These are phyloP conservation scores for Polypedilum vanderplanki DNA, from an alignment of 1,140 invertebrate genomes.

Conservation along the genomic window DNA sequence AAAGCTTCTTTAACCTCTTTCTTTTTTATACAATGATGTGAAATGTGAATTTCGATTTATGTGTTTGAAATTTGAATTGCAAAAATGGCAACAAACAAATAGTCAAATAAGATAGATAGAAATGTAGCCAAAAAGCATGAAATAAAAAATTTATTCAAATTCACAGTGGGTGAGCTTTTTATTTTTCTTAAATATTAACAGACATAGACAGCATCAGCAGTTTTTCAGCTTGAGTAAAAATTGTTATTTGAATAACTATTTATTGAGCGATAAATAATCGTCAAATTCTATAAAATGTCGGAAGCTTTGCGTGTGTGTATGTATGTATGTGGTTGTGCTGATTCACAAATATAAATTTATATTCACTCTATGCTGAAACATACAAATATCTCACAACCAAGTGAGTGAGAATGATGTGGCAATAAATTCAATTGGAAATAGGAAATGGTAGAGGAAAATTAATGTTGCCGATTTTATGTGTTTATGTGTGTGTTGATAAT, in stretches of 20 bases:
- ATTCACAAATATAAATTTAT: not conserved
- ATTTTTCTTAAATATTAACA: not conserved
- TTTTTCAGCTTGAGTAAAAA: slow-evolving; percentile 6
- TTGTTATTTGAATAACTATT: slow-evolving; percentile 14
- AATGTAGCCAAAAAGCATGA: slow-evolving; percentile 24
- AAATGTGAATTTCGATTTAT: not conserved
- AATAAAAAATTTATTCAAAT: slow-evolving; percentile 26
- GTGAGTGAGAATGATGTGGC: too few relatives aligned
- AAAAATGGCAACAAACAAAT: slow-evolving; percentile 1
- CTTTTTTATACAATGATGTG: not conserved
- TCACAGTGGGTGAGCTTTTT: not conserved
- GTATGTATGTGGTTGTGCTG: slow-evolving; percentile 8
- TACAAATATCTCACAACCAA: too few relatives aligned
- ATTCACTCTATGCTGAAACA: too few relatives aligned
- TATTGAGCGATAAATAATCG: slow-evolving; percentile 18
- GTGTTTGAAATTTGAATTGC: slow-evolving; percentile 24
- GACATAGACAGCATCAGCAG: not conserved
- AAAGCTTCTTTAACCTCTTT: slow-evolving; percentile 18
- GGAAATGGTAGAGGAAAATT: too few relatives aligned
- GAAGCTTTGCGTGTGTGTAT: too few relatives aligned
- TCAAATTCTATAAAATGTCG: slow-evolving; percentile 18
- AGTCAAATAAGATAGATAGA: slow-evolving; percentile 7
- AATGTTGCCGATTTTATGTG: too few relatives aligned
- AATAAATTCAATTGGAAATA: too few relatives aligned
- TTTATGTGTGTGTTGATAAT: too few relatives aligned